Evolutionary conservation across 1,140 invertebrate species (phyloP).

Genomic region (Gyrodactylus bullatarudis): DNA sequence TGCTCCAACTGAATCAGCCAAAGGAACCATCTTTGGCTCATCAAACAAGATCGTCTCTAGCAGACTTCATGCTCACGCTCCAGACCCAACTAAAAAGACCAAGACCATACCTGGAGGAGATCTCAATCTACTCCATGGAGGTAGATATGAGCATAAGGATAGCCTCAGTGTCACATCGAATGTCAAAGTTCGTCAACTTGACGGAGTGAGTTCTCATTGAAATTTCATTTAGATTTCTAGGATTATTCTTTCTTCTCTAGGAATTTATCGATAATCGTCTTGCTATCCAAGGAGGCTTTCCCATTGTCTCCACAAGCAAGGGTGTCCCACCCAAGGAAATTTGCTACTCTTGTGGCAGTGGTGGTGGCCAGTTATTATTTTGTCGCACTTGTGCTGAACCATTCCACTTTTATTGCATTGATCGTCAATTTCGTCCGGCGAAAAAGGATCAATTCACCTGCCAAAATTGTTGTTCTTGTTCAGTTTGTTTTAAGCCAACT

Average conservation of each 20-base stretch:
- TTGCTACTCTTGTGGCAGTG: slow-evolving; percentile 1
- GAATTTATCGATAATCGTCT: not conserved
- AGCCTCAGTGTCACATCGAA: not conserved
- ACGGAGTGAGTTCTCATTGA: no score
- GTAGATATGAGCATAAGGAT: not conserved
- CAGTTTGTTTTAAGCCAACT: not conserved
- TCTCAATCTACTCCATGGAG: not conserved
- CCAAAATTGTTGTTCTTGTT: not conserved
- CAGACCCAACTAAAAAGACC: not conserved
- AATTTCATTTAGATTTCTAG: no score
- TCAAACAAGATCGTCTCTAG: not conserved
- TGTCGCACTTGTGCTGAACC: slow-evolving; percentile 1
- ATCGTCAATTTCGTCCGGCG: not conserved
- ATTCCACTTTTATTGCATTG: slow-evolving; percentile 3
- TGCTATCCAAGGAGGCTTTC: not conserved
- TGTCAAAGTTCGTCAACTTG: not conserved
- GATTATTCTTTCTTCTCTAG: not conserved
- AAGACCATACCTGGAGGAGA: not conserved
- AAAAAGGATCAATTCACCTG: not conserved
- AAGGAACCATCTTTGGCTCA: not conserved
- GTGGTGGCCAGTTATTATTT: not conserved
- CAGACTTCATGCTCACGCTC: not conserved
- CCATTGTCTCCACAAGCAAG: not conserved
- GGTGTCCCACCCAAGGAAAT: not conserved
- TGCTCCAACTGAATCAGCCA: not conserved